Conservation (phyloP, 2,113 vertebrate species). For the Paraplagusia blochii region DNA sequence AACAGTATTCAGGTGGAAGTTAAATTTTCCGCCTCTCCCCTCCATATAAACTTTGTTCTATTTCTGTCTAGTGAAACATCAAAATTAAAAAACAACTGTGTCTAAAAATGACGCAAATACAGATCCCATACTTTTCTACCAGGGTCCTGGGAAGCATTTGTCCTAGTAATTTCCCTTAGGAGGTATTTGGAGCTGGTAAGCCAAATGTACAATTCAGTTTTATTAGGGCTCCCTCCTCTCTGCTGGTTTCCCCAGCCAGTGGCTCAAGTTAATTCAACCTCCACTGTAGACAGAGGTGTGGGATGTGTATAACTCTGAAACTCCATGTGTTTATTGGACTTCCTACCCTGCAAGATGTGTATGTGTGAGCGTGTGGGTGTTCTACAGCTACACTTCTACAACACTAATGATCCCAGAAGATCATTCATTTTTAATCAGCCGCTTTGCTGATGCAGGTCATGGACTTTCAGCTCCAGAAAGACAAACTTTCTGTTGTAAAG, state of each 20-base stretch:
- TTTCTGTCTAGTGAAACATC: no score
- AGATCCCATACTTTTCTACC: neutral
- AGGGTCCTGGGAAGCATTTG: slow-evolving; percentile 9
- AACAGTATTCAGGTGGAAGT: no score
- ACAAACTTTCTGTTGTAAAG: slow-evolving; percentile 14
- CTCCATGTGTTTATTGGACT: slow-evolving; percentile 23
- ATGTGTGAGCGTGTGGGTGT: slow-evolving; percentile 14
- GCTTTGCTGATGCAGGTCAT: slow-evolving; percentile 59
- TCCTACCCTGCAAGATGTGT: slow-evolving; percentile 18
- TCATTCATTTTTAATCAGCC: slow-evolving; percentile 68
- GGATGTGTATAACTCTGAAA: slow-evolving; percentile 11
- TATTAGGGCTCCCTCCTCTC: slow-evolving; percentile 3
- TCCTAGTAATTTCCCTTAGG: slow-evolving; percentile 44
- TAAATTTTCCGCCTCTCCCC: no score
- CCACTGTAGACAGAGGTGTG: slow-evolving; percentile 22
- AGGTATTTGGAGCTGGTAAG: neutral
- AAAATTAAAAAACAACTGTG: neutral
- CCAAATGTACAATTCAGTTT: slow-evolving; percentile 6
- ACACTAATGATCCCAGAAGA: slow-evolving; percentile 49
- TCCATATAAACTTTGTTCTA: neutral
- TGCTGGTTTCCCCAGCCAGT: slow-evolving; percentile 9
- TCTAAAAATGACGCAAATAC: neutral
- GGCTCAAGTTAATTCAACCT: slow-evolving; percentile 28
- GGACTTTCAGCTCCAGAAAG: slow-evolving; percentile 25
- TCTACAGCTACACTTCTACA: slow-evolving; percentile 15